These are phyloP conservation scores for Drosophila siamana DNA, from an alignment of 2,888 invertebrate genomes.

Conservation along the genomic window DNA sequence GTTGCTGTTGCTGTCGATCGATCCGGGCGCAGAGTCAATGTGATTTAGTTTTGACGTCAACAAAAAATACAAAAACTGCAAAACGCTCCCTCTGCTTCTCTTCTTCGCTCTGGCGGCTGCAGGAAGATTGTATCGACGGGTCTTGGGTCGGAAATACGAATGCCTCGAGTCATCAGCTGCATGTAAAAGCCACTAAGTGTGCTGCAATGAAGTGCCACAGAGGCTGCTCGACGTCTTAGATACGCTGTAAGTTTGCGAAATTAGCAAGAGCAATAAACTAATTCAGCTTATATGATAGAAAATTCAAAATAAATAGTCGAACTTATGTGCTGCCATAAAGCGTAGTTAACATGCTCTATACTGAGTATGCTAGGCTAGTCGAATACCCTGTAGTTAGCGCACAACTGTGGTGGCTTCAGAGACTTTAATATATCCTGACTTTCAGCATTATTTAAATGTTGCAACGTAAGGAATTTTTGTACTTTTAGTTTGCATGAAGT, in stretches of 20 bases:
- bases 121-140: slow-evolving; percentile 53
- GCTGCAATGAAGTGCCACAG: background rate
- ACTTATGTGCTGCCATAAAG: too few relatives aligned
- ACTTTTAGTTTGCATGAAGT: too few relatives aligned
- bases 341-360: too few relatives aligned
- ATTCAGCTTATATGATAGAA: too few relatives aligned
- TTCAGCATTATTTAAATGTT: too few relatives aligned
- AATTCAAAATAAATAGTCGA: too few relatives aligned
- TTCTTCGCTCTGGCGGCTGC: too few relatives aligned
- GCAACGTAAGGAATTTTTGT: too few relatives aligned
- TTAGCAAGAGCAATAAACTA: too few relatives aligned
- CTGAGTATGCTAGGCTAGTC: background rate
- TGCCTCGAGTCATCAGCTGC: slow-evolving; percentile 73
- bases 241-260: background rate
- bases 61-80: slow-evolving; percentile 26
- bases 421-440: too few relatives aligned
- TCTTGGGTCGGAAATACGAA: slow-evolving; percentile 67
- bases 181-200: slow-evolving; percentile 23
- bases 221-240: background rate
- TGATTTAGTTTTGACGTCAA: slow-evolving; percentile 64
- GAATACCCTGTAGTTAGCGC: too few relatives aligned
- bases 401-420: background rate
- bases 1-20: slow-evolving; percentile 1
- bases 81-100: slow-evolving; percentile 41
- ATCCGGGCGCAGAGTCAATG: slow-evolving; percentile 36